Base-by-base conservation (phyloP, 2,113 vertebrate genomes). In the Syngnathoides biaculeatus region DNA sequence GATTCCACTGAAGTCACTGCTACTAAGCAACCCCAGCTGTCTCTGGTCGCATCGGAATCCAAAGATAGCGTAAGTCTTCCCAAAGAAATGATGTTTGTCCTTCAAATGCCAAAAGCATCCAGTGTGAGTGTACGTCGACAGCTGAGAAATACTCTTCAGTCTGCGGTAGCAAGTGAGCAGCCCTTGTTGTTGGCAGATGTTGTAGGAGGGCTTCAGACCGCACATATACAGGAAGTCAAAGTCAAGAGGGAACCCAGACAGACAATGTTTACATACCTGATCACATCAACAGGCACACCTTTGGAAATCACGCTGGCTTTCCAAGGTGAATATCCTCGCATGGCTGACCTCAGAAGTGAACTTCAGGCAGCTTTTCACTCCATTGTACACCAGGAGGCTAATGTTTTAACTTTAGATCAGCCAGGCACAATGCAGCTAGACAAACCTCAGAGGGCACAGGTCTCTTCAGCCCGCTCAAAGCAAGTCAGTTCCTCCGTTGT, bases 231-330 rank as follows among this genome's bases (percentile, higher is more conserved):
- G 65, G 90, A 92, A 48, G 74, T 95, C 69, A 92, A 86, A 64
- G 82, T 94, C 65, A 87, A 83, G 35, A 92, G 84, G 82, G 94
- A 96, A 72, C 91, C 90, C 17, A 91, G 83, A 66, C 19, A 77
- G 48, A 73, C 87, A 7, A 71, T 89, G 69, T 96, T 94, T 53
- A 94, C 91, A 1, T 97, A 94, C 70, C 76, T 95, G 27, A 91
- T 96, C 79, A 95, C 92, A 19, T 88, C 92, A 53, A 86, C 81
- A 78, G 87, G 79, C 55, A 79, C 92, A 12, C 85, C 90, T 0
- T 77, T 92, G 77, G 96, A 99, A 89, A 84, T 96, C 59, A 91
- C 93, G 7, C 65, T 96, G 20, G 72, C 84, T 40, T 87, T 98
- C 84, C 92, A 90, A 80, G 92, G 92, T 15, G 35, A 93, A 55